These are phyloP conservation scores for Halichoeres trimaculatus DNA, from an alignment of 2,113 vertebrate genomes.

Conservation along the genomic window DNA sequence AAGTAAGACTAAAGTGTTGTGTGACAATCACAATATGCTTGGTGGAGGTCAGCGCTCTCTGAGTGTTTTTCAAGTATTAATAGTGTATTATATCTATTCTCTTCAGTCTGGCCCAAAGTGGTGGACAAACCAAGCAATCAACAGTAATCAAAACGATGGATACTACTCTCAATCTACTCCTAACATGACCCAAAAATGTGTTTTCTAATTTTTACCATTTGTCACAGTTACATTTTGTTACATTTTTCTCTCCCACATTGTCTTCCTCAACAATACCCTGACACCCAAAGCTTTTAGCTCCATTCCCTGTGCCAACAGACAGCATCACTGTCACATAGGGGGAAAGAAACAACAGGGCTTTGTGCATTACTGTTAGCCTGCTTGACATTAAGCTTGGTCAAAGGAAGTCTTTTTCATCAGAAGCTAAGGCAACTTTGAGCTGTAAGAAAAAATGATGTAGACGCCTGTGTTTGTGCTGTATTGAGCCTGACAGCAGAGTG, in stretches of 20 bases:
- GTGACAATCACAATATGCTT: no score
- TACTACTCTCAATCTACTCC: background rate
- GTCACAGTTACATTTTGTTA: background rate
- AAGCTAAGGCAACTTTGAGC: constrained; percentile 32
- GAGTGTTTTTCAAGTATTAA: no score
- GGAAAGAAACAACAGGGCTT: constrained; percentile 15
- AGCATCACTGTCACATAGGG: constrained; percentile 19
- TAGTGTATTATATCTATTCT: no score
- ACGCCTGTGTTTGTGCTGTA: constrained; percentile 45
- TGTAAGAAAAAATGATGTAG: constrained; percentile 47
- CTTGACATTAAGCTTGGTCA: constrained; percentile 16
- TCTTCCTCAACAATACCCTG: background rate
- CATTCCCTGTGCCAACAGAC: constrained; percentile 6
- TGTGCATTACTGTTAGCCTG: background rate
- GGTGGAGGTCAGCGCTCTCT: no score
- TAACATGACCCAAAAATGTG: background rate
- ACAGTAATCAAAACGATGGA: background rate
- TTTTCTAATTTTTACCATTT: background rate
- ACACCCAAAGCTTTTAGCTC: background rate
- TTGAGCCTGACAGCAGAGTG: constrained; percentile 60
- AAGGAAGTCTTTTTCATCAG: constrained; percentile 1
- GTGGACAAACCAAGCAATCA: background rate
- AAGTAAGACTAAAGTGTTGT: no score
- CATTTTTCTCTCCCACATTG: background rate
- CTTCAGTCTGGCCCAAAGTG: background rate